These are phyloP conservation scores for Creontiades dilutus DNA, from an alignment of 2,888 invertebrate genomes.

Conservation along the genomic window DNA sequence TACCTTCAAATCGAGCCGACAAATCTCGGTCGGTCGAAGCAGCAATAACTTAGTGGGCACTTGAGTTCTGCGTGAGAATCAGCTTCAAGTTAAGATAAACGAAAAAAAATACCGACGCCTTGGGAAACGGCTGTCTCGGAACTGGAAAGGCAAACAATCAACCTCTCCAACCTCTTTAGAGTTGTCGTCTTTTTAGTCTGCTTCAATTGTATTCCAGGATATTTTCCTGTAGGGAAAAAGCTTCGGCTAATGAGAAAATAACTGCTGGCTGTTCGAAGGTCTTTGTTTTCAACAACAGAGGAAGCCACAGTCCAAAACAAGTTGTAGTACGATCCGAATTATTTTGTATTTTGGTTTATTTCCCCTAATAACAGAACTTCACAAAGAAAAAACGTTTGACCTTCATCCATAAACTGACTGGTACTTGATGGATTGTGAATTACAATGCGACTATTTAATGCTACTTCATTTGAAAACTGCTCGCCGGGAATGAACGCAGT, in stretches of 20 bases:
- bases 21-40: neutral
- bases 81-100: neutral
- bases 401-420: too few species aligned
- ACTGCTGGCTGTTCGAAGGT: neutral
- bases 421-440: too few species aligned
- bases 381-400: too few species aligned
- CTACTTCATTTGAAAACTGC: too few species aligned
- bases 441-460: too few species aligned
- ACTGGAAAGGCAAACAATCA: neutral
- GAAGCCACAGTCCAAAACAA: too few species aligned
- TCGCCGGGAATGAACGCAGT: too few species aligned
- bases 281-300: too few species aligned
- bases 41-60: slow-evolving; percentile 15
- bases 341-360: too few species aligned
- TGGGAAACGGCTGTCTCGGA: slow-evolving; percentile 1
- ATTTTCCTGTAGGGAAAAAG: neutral
- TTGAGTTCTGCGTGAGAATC: slow-evolving; percentile 11
- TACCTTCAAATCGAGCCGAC: neutral
- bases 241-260: neutral
- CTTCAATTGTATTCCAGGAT: neutral
- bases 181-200: slow-evolving; percentile 17
- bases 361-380: too few species aligned
- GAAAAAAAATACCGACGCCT: neutral
- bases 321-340: too few species aligned
- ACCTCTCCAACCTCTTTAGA: neutral